Percentiles rank a stretch among this genome's conserved stretches.
These are phyloP conservation scores for Lepilemur ruficaudatus DNA, from an alignment of 2,797 vertebrate species.

Conservation along the genomic window DNA sequence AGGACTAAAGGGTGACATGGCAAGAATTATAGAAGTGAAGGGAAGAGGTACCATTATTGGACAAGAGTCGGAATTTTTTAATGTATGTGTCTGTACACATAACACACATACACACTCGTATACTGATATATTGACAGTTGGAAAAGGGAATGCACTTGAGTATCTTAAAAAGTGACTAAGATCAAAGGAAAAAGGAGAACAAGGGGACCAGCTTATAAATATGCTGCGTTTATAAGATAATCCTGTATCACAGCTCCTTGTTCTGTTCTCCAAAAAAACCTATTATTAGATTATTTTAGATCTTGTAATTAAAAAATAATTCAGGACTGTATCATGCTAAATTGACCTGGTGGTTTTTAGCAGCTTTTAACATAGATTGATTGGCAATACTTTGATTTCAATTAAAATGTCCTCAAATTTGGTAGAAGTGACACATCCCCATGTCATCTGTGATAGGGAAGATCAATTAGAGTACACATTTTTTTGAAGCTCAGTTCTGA, in stretches of 20 bases:
- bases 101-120: background rate
- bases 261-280: constrained; percentile 40
- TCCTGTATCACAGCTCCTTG: background rate
- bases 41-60: background rate
- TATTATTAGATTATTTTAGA: constrained; percentile 40
- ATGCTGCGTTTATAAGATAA: background rate
- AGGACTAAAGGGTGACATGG: background rate
- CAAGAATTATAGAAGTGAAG: constrained; percentile 12
- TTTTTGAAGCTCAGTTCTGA: constrained; percentile 38
- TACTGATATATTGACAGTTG: background rate
- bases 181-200: background rate
- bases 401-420: constrained; percentile 56
- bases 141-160: background rate
- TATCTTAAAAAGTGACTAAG: constrained; percentile 31
- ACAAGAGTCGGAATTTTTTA: constrained; percentile 6
- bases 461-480: background rate
- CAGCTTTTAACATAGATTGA: constrained; percentile 6
- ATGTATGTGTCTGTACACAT: background rate
- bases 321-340: background rate
- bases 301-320: constrained; percentile 32
- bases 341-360: constrained; percentile 21
- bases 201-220: background rate
- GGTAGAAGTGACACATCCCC: constrained; percentile 24
- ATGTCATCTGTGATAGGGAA: background rate
- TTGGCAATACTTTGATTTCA: constrained; percentile 51